phyloP scores from a whole-genome alignment of 2,113 vertebrate genomes.

The Nycticryphes semicollaris region DNA sequence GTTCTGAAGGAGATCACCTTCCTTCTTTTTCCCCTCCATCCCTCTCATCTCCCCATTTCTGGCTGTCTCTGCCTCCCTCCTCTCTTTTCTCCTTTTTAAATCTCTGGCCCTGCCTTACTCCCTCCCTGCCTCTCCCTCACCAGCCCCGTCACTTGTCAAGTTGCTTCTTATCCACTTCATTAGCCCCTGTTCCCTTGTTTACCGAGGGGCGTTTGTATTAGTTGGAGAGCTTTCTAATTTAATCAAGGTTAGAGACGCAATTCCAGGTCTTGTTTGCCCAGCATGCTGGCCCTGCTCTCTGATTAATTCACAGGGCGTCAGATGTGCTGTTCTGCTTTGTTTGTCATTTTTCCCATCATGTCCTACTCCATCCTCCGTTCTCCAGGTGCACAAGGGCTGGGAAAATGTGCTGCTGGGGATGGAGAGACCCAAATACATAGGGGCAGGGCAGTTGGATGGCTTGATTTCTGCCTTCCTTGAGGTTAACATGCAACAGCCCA shows the following conservation, averaged over 20 bases:
- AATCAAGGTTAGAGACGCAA: constrained; percentile 77
- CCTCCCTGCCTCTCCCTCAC: not conserved
- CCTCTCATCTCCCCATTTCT: not conserved
- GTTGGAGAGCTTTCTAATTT: constrained; percentile 77
- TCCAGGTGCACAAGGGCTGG: not conserved
- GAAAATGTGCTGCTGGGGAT: rapidly evolving
- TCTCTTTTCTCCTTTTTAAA: not conserved
- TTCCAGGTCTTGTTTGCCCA: constrained; percentile 76
- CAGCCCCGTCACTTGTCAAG: not conserved
- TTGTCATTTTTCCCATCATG: constrained; percentile 67
- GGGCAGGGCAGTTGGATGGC: not conserved
- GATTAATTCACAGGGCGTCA: constrained; percentile 82
- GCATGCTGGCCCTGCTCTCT: constrained; percentile 73
- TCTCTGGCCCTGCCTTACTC: not conserved
- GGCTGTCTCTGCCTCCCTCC: not conserved
- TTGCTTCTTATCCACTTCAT: not conserved
- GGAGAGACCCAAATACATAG: not conserved
- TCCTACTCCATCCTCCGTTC: not conserved
- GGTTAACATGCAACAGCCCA: not conserved
- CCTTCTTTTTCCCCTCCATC: too few relatives aligned
- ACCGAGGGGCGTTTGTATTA: constrained; percentile 48
- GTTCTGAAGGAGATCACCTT: not conserved
- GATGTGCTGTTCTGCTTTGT: constrained; percentile 83
- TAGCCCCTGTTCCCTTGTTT: constrained; percentile 7
- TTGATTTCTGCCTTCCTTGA: not conserved